phyloP scores from a whole-genome alignment of 2,113 vertebrate genomes.

The Sarotherodon lohbergeri region DNA sequence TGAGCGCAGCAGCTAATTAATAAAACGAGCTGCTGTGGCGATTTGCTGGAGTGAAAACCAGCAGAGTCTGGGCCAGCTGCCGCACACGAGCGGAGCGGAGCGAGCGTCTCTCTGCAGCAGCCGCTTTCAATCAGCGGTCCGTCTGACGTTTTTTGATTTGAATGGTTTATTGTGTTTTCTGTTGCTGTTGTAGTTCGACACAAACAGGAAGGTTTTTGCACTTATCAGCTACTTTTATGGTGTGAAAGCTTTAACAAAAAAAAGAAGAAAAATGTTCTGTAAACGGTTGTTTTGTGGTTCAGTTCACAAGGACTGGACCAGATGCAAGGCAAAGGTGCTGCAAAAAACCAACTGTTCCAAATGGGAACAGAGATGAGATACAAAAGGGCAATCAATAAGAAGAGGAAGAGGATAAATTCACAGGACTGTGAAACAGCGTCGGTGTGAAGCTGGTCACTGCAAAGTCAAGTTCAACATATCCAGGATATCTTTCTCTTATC shows the following conservation, averaged over 20 bases:
- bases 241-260: not conserved
- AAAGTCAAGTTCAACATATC: not conserved
- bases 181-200: not conserved
- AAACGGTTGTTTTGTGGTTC: not conserved
- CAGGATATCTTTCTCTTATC: not conserved
- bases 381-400: not conserved
- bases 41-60: not conserved
- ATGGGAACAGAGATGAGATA: not conserved
- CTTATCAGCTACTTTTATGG: not conserved
- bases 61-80: not conserved
- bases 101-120: not conserved
- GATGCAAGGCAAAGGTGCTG: not conserved
- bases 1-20: not conserved
- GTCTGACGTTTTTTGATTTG: not conserved
- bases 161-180: not conserved
- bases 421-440: not conserved
- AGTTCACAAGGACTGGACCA: not conserved
- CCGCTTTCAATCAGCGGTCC: not conserved
- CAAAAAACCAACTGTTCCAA: not conserved
- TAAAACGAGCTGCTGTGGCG: not conserved
- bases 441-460: not conserved
- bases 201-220: not conserved
- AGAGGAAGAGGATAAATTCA: not conserved
- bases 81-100: not conserved
- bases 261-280: not conserved